Evolutionary conservation across 2,888 invertebrate species (phyloP), one percentile per base, ranked within the genome.

Genomic region (Ditula angustiorana): DNA sequence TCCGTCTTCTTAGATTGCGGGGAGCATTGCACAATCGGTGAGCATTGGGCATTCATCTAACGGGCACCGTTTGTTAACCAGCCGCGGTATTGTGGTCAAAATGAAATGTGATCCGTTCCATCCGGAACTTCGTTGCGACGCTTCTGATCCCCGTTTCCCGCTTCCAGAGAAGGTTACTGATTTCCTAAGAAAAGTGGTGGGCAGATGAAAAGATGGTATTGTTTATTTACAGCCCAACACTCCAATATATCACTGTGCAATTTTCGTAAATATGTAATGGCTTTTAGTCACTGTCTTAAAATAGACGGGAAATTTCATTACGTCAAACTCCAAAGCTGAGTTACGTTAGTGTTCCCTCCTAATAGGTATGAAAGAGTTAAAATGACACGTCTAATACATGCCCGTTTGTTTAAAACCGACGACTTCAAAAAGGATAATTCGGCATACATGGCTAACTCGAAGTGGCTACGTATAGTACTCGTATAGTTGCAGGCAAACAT

Each of bases 1-100:
- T 81, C 77, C 74, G 78, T 75, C 74, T 77, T 80, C 80, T 78
- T 74, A 76, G 76, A 79, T 77, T 69, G 72, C 74, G 70, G 74
- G 69, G 67, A 67, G 61, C 64, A 71, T 84, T 85, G 75, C 82
- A 80, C 78, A 86, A 86, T 80, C 78, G 74, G 72, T 72, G 73
- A 71, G 75, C 63, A 63, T 58, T 55, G 59, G 58, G 41, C 77
- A 79, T 81, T 82, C 75, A 78, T 82, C 77, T 77, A 77, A 76
- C 77, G 77, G 78, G 70, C 68, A 46, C 69, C 59, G 67, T 76
- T 63, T 73, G 77, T 75, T 80, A 81, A 80, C 77, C 77, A 81
- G 76, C 71, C 64, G 69, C 24, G 47, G 71, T 71, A 74, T 76
- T 77, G 77, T 77, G 74, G 75, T 69, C 70, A 65, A 61, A 69